These are phyloP conservation scores for Nephrotoma flavescens DNA, from an alignment of 2,888 invertebrate species.

Conservation along the genomic window DNA sequence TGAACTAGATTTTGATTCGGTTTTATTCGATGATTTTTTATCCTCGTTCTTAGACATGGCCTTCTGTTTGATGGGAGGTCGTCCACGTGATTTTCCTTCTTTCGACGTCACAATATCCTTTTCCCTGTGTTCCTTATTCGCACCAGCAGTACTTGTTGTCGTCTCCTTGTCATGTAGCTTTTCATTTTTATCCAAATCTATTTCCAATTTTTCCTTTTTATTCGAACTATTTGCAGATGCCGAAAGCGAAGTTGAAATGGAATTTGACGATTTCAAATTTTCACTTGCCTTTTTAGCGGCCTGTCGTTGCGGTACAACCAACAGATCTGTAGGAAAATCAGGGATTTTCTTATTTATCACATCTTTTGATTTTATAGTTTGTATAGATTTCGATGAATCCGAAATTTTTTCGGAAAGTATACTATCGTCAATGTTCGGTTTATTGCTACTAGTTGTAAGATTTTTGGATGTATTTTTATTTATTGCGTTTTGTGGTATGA, in stretches of 20 bases:
- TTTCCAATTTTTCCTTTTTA: conserved; percentile 25
- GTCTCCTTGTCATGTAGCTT: background rate
- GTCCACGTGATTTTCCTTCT: background rate
- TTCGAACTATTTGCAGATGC: conserved; percentile 10
- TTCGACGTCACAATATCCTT: background rate
- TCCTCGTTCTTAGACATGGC: background rate
- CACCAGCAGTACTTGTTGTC: background rate
- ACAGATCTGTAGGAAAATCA: conserved; percentile 55
- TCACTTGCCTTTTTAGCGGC: conserved; percentile 85
- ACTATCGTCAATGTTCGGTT: background rate
- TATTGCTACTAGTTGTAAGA: background rate
- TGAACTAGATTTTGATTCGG: background rate
- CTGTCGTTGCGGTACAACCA: conserved; percentile 75
- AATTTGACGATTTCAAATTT: conserved; percentile 58
- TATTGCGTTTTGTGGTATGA: conserved; percentile 36
- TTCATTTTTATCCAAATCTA: conserved; percentile 26
- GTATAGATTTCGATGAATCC: conserved; percentile 6
- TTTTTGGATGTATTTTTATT: conserved; percentile 16
- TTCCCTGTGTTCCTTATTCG: conserved; percentile 8
- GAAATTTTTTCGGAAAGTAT: background rate
- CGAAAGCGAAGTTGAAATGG: conserved; percentile 7
- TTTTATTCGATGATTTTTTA: background rate
- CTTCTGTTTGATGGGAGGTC: background rate
- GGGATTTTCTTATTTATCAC: conserved; percentile 20
- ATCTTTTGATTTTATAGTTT: conserved; percentile 4